Evolutionary conservation across 2,888 invertebrate genomes (phyloP).

Genomic region (Lamellibrachia satsuma): DNA sequence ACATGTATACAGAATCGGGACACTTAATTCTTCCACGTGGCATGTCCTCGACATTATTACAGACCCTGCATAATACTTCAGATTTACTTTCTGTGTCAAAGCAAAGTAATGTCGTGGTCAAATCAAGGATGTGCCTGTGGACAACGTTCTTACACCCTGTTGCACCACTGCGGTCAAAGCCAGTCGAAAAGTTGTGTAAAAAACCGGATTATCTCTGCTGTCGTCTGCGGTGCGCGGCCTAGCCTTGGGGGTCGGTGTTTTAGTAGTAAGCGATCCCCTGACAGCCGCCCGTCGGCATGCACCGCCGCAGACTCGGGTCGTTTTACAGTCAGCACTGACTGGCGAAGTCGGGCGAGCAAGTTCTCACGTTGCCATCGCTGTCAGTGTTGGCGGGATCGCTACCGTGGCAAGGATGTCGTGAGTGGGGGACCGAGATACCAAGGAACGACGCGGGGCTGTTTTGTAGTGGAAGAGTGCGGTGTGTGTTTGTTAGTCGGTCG

Average conservation of each 20-base stretch:
- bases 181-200: neutral
- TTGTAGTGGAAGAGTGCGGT: neutral
- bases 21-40: neutral
- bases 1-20: neutral
- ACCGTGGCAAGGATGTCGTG: neutral
- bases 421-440: neutral
- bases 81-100: neutral
- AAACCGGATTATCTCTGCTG: neutral
- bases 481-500: constrained; percentile 9
- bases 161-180: neutral
- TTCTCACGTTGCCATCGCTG: neutral
- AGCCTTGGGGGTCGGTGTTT: constrained; percentile 13
- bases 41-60: neutral
- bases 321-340: neutral
- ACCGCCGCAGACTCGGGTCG: constrained; percentile 13
- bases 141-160: neutral
- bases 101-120: neutral
- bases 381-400: constrained; percentile 3
- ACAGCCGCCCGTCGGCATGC: neutral
- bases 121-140: neutral
- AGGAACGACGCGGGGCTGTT: constrained; percentile 7
- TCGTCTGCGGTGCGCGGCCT: constrained; percentile 1
- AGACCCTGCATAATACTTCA: neutral
- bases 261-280: neutral
- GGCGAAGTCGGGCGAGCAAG: neutral